Conservation (phyloP, 92 coral and sea anemone species). For the Parazoanthus atlanticus region DNA sequence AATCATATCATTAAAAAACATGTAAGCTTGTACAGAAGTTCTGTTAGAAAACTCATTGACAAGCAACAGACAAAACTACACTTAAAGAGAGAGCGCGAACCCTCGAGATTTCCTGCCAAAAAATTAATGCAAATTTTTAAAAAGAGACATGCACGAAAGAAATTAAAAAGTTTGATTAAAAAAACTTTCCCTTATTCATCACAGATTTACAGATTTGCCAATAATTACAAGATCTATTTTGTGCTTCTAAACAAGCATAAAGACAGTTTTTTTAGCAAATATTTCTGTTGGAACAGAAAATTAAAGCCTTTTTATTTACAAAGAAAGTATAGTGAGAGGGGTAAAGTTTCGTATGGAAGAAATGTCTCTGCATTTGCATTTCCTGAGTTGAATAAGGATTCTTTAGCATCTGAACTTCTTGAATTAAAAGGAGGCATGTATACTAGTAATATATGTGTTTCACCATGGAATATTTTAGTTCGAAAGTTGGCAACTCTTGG, state of each 20-base stretch:
- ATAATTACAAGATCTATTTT: conserved; percentile 35
- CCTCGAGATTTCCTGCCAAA: conserved; percentile 32
- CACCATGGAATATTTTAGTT: conserved; percentile 42
- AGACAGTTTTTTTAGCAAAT: conserved; percentile 30
- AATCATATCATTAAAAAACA: conserved; percentile 17
- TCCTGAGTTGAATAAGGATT: conserved; percentile 43
- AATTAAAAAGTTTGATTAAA: conserved; percentile 24
- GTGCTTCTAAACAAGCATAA: conserved; percentile 33
- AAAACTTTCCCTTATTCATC: conserved; percentile 26
- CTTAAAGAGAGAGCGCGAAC: conserved; percentile 33
- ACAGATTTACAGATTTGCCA: conserved; percentile 17
- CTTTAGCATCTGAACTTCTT: conserved; percentile 42
- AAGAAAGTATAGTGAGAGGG: conserved; percentile 30
- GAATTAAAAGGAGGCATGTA: conserved; percentile 42
- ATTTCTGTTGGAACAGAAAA: conserved; percentile 41
- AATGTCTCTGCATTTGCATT: conserved; percentile 49
- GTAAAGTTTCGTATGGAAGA: conserved; percentile 45
- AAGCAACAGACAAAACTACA: conserved; percentile 24
- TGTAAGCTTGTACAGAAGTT: conserved; percentile 33
- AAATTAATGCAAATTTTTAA: conserved; percentile 38
- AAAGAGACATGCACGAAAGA: conserved; percentile 33
- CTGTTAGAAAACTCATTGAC: conserved; percentile 30
- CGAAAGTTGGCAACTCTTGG: conserved; percentile 36
- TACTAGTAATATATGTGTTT: conserved; percentile 36
- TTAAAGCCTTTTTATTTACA: conserved; percentile 39